Evolutionary conservation across 1,140 invertebrate genomes (phyloP), one percentile per base, ranked within the genome.

Genomic region (Rhyzopertha dominica): DNA sequence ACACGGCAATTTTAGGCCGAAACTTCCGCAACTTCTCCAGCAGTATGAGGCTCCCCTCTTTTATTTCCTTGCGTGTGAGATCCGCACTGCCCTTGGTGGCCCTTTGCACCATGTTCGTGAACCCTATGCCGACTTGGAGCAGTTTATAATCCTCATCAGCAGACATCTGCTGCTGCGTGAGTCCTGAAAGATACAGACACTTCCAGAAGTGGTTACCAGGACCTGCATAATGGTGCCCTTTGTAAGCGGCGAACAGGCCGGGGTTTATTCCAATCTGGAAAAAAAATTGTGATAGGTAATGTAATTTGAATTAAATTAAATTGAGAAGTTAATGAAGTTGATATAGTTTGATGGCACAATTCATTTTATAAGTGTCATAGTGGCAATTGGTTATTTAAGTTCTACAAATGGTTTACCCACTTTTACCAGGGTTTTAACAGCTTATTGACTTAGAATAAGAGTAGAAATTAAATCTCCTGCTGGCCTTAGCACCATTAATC

Each of bases 201-300:
- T 96, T 97, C 95, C 95, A 98, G 71, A 98, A 97, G 74, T 98
- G 95, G 74, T 98, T 98, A 22, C 94, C 94, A 40, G 93, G 94
- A 36, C 95, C 95, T 31, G 94, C 94, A 75, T 98, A 98, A 70
- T 98, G 94, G 73, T 97, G 94, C 5, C 94, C 93, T 71, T 95
- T 95, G 72, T 94, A 95, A 37, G 94, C 95, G 41, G 94, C 92
- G 73, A 95, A 95, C 53, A 97, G 73, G 2, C 94, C 93, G 26
- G 95, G 95, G 76, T 98, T 97, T 54, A 98, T 96, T 49, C 95
- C 95, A 73, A 98, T 90, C 93, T 97, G 73, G 10, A 67, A 66
- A 63, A 44, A 63, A 57, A 51, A 40, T 24, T 17, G 35, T 12
- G 30, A 40, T 8, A 40, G 35, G 30, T 19, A 56, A 34, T 32